Conservation (phyloP, 2,113 vertebrate species). For the Octodon degus region DNA sequence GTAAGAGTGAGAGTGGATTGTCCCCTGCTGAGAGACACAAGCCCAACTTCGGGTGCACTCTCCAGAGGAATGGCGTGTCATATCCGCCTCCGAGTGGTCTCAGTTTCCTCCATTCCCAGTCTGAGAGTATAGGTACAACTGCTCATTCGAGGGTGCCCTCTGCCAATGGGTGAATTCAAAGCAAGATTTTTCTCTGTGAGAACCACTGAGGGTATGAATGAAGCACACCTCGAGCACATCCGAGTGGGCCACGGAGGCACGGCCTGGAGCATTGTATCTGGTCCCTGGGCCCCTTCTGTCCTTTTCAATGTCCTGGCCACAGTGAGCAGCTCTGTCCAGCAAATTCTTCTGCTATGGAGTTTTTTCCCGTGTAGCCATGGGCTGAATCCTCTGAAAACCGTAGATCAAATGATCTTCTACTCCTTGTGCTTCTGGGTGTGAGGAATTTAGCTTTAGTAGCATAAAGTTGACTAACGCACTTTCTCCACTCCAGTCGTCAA, state of each 20-base stretch:
- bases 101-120: neutral
- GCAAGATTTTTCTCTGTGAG: neutral
- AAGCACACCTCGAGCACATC: neutral
- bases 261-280: neutral
- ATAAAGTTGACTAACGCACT: neutral
- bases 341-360: neutral
- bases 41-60: neutral
- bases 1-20: neutral
- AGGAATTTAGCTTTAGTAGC: neutral
- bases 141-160: neutral
- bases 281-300: neutral
- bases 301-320: neutral
- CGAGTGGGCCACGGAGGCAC: neutral
- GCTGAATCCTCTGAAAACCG: neutral
- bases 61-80: accelerated
- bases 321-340: neutral
- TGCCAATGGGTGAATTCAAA: neutral
- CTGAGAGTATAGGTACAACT: accelerated
- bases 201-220: neutral
- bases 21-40: neutral
- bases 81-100: neutral
- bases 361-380: neutral
- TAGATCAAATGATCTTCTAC: neutral
- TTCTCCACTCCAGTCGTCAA: neutral
- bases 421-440: neutral